Evolutionary conservation across 1,140 invertebrate species (phyloP).

Genomic region (Zaprionus capensis): DNA sequence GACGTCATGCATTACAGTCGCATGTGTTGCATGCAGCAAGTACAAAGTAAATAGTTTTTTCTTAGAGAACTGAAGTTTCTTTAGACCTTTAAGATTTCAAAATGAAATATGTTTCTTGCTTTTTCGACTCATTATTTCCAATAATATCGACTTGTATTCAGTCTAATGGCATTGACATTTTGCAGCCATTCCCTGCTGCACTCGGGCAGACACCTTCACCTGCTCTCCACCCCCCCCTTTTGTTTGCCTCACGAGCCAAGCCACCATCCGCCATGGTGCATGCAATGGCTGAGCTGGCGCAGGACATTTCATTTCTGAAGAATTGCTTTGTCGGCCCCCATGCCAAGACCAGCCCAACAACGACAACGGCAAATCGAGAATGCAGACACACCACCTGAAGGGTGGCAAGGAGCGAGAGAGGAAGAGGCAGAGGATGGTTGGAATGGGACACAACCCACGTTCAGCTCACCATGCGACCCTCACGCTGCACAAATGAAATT

Average conservation of each 20-base stretch:
- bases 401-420: not conserved
- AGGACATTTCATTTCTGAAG: slow-evolving; percentile 83
- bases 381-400: slow-evolving; percentile 43
- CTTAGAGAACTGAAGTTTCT: too few species aligned
- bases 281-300: slow-evolving; percentile 58
- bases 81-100: too few species aligned
- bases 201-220: slow-evolving; percentile 20
- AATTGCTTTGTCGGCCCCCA: slow-evolving; percentile 74
- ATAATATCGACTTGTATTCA: too few species aligned
- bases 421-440: not conserved
- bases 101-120: too few species aligned
- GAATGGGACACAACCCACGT: not conserved
- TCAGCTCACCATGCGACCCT: not conserved
- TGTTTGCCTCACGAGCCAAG: slow-evolving; percentile 5
- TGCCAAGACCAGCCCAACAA: slow-evolving; percentile 26
- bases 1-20: not conserved
- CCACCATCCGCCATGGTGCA: slow-evolving; percentile 41
- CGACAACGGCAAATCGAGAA: slow-evolving; percentile 8
- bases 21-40: slow-evolving; percentile 45
- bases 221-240: not conserved
- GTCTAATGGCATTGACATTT: slow-evolving; percentile 66
- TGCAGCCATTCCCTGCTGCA: slow-evolving; percentile 62
- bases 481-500: slow-evolving; percentile 79
- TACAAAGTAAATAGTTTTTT: slow-evolving; percentile 11
- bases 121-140: too few species aligned